phyloP scores from a whole-genome alignment of 2,797 vertebrate species.

The Avahi laniger region DNA sequence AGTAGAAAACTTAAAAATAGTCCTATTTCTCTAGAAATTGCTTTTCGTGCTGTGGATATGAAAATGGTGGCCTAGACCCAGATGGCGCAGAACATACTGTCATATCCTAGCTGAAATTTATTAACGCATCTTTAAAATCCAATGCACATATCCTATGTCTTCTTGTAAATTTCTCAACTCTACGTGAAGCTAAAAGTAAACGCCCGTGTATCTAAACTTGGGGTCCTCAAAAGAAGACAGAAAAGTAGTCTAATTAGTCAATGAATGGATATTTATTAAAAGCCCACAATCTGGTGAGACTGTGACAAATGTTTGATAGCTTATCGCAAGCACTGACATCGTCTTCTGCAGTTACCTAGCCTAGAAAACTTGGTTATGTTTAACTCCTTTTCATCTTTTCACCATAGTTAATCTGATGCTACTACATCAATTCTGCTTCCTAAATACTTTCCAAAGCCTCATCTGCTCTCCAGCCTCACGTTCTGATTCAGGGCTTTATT shows the following conservation, averaged over 20 bases:
- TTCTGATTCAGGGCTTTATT: neutral
- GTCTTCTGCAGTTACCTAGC: neutral
- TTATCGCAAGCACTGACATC: neutral
- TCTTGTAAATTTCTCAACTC: conserved; percentile 24
- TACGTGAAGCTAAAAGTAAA: neutral
- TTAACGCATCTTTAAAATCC: neutral
- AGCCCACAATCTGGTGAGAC: neutral
- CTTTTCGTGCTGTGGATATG: conserved; percentile 39
- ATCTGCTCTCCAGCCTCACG: neutral
- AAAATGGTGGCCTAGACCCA: conserved; percentile 60
- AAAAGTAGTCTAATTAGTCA: neutral
- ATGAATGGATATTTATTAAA: neutral
- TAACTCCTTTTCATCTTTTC: neutral
- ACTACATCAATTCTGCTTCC: neutral
- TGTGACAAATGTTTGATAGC: neutral
- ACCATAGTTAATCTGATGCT: conserved; percentile 10
- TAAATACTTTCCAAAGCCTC: neutral
- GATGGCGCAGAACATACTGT: conserved; percentile 43
- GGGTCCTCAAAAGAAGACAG: neutral
- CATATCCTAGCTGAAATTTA: neutral
- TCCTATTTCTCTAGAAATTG: conserved; percentile 29
- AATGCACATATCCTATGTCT: neutral
- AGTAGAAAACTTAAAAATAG: conserved; percentile 76
- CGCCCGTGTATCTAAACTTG: neutral
- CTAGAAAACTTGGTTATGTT: conserved; percentile 22